Evolutionary conservation across 2,113 vertebrate genomes (phyloP), one percentile per base, ranked within the genome.

Genomic region (Phyllopteryx taeniolatus): DNA sequence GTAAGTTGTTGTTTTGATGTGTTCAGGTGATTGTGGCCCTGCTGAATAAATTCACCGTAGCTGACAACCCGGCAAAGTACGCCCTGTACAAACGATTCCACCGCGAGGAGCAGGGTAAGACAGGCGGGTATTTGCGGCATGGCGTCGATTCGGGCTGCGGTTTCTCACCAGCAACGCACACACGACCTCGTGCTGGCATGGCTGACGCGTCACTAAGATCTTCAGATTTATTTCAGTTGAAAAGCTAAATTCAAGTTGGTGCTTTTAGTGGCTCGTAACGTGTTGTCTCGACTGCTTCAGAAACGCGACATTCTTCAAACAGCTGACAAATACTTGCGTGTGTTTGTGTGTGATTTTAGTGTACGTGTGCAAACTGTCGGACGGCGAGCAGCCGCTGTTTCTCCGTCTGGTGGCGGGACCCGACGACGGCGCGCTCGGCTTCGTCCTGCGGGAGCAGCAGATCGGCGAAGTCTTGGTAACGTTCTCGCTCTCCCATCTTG

Each of bases 31-130:
- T 99, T 0, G 93, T 95, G 79, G 98, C 97, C 72, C 90, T 98
- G 90, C 94, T 99, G 76, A 93, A 86, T 47, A 99, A 98, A 90
- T 98, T 97, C 86, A 92, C 93, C 0, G 94, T 98, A 54, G 92
- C 94, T 0, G 98, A 98, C 92, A 98, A 97, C 89, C 98, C 98
- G 7, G 94, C 95, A 0, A 99, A 98, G 89, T 99, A 96, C 83
- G 97, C 96, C 87, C 93, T 98, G 89, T 98, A 96, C 86, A 98
- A 99, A 74, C 95, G 95, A 57, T 98, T 93, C 83, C 91, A 90
- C 80, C 91, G 94, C 67, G 96, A 98, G 78, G 97, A 98, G 86
- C 97, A 99, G 91, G 98, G 97, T 99, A 92, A 70, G 70, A 43
- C 65, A 19, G 59, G 5, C 71, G 51, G 19, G 51, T 27, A 27